Conservation (phyloP, 2,888 invertebrate genomes). For the Mylabris sibirica region DNA sequence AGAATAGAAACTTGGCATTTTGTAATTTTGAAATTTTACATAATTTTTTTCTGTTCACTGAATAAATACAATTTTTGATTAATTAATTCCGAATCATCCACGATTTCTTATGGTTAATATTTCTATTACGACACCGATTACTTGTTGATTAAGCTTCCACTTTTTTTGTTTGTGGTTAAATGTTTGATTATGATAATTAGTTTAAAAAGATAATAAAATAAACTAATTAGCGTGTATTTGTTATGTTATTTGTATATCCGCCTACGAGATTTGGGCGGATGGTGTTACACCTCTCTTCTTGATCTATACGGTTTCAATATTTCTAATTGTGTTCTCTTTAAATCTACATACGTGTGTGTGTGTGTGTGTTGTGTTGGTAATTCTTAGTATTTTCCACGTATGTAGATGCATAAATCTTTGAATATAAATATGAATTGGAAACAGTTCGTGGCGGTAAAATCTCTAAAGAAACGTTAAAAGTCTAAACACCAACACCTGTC, state of each 20-base stretch:
- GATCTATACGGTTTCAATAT: not conserved
- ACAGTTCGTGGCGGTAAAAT: conserved; percentile 26
- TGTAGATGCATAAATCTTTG: conserved; percentile 31
- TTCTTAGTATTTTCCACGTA: conserved; percentile 28
- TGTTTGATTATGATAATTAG: conserved; percentile 12
- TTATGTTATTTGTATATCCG: conserved; percentile 9
- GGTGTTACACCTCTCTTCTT: conserved; percentile 1
- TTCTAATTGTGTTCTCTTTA: not conserved
- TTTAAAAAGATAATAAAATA: conserved; percentile 23
- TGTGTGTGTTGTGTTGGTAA: conserved; percentile 10
- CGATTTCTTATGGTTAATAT: not conserved
- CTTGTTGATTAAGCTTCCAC: not conserved
- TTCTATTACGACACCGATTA: not conserved
- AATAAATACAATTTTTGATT: not conserved
- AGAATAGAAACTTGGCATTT: not conserved
- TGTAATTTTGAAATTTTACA: not conserved
- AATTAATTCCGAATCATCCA: not conserved
- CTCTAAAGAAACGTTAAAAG: conserved; percentile 26
- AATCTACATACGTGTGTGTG: conserved; percentile 3
- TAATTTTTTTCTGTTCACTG: not conserved
- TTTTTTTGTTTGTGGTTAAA: not conserved
- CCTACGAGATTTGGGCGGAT: not conserved
- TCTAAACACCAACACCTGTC: conserved; percentile 35
- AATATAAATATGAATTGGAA: conserved; percentile 33
- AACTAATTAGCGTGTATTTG: conserved; percentile 24